Conservation (phyloP, 2,797 vertebrate genomes). For the Tamandua tetradactyla region DNA sequence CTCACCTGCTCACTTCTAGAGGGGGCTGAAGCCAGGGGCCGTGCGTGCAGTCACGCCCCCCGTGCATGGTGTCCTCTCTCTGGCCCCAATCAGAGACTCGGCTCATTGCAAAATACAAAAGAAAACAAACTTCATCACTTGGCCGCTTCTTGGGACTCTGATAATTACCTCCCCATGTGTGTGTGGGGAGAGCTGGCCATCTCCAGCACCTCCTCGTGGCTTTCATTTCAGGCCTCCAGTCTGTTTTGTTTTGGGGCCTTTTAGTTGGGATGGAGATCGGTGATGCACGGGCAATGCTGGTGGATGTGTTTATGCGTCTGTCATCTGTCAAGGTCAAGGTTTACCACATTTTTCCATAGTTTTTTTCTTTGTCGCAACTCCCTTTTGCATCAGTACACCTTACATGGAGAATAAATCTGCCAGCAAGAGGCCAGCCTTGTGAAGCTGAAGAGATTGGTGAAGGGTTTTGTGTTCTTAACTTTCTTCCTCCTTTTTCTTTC, state of each 20-base stretch:
- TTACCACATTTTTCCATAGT: not conserved
- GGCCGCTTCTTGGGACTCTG: not conserved
- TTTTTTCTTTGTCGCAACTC: not conserved
- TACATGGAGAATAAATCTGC: not conserved
- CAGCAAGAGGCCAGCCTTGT: not conserved
- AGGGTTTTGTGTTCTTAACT: not conserved
- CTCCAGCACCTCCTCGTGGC: not conserved
- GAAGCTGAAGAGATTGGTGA: not conserved
- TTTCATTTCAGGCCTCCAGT: not conserved
- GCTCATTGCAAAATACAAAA: not conserved
- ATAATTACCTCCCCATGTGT: not conserved
- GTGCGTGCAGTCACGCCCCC: not conserved
- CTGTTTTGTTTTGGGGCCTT: not conserved
- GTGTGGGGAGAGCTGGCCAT: not conserved
- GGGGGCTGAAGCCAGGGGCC: not conserved
- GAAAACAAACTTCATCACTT: constrained; percentile 1
- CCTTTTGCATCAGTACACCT: not conserved
- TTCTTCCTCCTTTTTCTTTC: not conserved
- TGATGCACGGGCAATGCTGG: not conserved
- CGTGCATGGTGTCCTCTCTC: not conserved
- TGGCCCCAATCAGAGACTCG: not conserved
- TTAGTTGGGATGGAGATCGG: not conserved
- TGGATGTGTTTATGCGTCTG: not conserved
- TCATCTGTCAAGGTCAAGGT: not conserved
- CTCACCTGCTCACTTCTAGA: not conserved